Percentiles rank a stretch among this genome's conserved stretches.
phyloP scores from a whole-genome alignment of 2,797 vertebrate genomes.

The Setipinna tenuifilis region DNA sequence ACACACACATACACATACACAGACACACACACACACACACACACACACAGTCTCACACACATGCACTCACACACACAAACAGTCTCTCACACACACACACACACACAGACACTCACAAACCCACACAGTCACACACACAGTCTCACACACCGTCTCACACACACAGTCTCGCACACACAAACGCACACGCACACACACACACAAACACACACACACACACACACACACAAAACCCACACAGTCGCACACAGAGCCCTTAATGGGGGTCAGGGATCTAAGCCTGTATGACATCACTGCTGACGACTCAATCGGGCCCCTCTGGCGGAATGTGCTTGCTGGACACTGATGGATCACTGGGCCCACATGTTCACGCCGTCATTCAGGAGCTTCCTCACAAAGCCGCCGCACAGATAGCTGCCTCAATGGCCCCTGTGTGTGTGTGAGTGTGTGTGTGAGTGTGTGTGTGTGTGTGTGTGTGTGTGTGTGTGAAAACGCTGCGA shows the following conservation, averaged over 20 bases:
- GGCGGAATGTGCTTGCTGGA: background rate
- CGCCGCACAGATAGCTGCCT: slow-evolving; percentile 5
- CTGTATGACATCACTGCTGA: slow-evolving; percentile 31
- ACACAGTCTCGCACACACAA: too few relatives aligned
- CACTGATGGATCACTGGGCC: slow-evolving; percentile 20
- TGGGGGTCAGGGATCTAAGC: background rate
- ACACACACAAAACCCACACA: background rate
- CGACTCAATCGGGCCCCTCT: slow-evolving; percentile 7
- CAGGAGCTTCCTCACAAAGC: slow-evolving; percentile 18
- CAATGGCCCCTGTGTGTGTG: background rate
- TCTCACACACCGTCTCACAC: background rate
- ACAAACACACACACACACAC: background rate
- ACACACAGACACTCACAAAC: too few relatives aligned
- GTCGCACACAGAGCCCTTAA: slow-evolving; percentile 15
- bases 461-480: slow-evolving; percentile 1
- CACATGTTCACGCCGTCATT: slow-evolving; percentile 24
- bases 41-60: background rate
- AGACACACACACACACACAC: background rate
- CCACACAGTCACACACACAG: too few relatives aligned
- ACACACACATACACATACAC: background rate
- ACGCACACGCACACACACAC: too few relatives aligned
- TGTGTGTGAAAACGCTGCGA: background rate
- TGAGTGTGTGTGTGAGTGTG: slow-evolving; percentile 20
- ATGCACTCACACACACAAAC: too few relatives aligned
- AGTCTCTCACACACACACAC: too few relatives aligned